Base-by-base conservation (phyloP, 2,888 invertebrate species). In the Archips crataeganus region DNA sequence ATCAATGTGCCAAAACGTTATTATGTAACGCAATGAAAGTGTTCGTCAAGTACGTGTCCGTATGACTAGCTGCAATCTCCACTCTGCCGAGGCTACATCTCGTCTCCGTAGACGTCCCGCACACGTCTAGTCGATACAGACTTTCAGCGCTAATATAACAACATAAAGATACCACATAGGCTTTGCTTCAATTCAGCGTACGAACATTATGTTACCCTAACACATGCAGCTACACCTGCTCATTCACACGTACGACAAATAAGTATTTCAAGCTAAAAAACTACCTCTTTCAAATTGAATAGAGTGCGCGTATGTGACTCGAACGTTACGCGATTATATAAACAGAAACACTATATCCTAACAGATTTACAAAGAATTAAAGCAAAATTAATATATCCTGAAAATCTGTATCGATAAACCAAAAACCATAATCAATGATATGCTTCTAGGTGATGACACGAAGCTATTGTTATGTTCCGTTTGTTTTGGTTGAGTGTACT, bases 391-490 rank as follows among this genome's bases (percentile, higher is more conserved):
- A 45, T 34, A 62, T 72, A 80, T 84, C 32, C 88, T 88, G 88
- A 87, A 90, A 90, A 83, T 84, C 89, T 91, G 86, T 86, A 86
- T 86, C 85, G 85, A 85, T 81, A 77, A 80, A 85, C 86, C 79
- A 83, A 87, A 79, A 85, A 89, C 86, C 89, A 88, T 92, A 84
- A 89, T 71, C 59, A 68, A 70, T 74, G 51, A 81, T 85, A 82
- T 84, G 95, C 95, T 95, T 95, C 87, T 95, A 94, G 94, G 94
- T 90, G 85, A 92, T 85, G 85, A 94, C 94, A 93, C 92, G 90
- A 85, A 87, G 94, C 93, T 93, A 92, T 86, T 89, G 84, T 92
- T 90, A 86, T 91, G 85, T 92, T 83, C 89, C 78, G 81, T 88
- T 92, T 89, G 78, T 87, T 87, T 89, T 89, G 85, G 81, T 89